phyloP scores from a whole-genome alignment of 1,140 invertebrate species.

The Ceratitis capitata region DNA sequence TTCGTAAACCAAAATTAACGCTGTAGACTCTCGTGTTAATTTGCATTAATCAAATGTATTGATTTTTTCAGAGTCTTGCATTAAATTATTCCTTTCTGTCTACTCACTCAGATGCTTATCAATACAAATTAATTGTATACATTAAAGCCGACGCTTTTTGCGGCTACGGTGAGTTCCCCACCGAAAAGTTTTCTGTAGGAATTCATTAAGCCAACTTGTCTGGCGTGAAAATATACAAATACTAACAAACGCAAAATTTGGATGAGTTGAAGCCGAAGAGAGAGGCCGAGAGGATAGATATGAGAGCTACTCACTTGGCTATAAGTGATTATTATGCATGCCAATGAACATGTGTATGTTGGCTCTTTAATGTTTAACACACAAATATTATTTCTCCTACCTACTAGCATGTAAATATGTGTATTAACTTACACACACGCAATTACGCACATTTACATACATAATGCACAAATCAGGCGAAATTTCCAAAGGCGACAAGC shows the following conservation, averaged over 20 bases:
- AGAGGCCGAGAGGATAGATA: neutral
- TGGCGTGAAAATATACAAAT: neutral
- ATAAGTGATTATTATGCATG: neutral
- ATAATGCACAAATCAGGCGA: neutral
- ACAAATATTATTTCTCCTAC: neutral
- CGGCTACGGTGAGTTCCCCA: neutral
- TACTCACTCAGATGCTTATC: neutral
- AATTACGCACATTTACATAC: neutral
- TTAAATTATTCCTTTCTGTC: neutral
- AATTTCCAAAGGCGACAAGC: neutral
- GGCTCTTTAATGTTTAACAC: neutral
- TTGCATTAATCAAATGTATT: neutral
- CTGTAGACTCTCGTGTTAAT: neutral
- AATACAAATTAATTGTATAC: neutral
- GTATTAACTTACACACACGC: neutral
- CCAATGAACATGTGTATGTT: neutral
- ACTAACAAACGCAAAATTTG: neutral
- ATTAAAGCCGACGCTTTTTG: neutral
- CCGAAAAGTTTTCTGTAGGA: neutral
- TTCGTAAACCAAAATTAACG: too few relatives aligned
- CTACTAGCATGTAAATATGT: neutral
- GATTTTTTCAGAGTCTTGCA: neutral
- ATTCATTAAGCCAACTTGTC: neutral
- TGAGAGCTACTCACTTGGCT: neutral
- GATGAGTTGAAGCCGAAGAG: neutral